phyloP scores from a whole-genome alignment of 2,113 vertebrate species.

The Ammodytes dubius region DNA sequence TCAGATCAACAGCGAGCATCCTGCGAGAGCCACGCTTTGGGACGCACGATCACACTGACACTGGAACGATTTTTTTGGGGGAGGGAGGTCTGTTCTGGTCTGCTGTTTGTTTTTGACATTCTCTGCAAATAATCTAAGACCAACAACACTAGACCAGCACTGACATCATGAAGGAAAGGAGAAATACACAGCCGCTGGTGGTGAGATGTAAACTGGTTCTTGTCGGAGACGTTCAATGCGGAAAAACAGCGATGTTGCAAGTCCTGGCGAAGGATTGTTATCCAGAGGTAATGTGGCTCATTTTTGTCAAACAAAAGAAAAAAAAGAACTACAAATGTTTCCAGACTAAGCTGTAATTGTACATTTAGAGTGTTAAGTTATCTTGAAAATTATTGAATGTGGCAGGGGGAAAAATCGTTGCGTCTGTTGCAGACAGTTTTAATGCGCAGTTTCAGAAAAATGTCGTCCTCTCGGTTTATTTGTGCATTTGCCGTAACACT shows the following conservation, averaged over 20 bases:
- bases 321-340: neutral
- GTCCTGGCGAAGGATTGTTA: constrained; percentile 97
- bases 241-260: constrained; percentile 98
- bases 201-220: constrained; percentile 96
- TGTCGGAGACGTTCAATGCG: constrained; percentile 96
- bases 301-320: neutral
- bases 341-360: neutral
- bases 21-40: neutral
- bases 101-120: constrained; percentile 9
- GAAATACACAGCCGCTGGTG: constrained; percentile 89
- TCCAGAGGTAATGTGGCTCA: constrained; percentile 88
- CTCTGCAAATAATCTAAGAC: neutral
- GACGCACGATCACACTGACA: constrained; percentile 8
- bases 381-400: neutral
- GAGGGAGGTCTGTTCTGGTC: constrained; percentile 17
- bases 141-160: neutral
- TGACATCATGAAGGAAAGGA: constrained; percentile 93
- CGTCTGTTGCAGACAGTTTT: constrained; percentile 61
- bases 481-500: neutral
- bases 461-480: neutral
- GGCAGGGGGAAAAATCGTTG: constrained; percentile 22
- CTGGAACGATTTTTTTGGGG: constrained; percentile 17
- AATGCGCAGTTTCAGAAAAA: constrained; percentile 62
- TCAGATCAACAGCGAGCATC: constrained; percentile 78
- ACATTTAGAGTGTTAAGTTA: neutral